Evolutionary conservation across 2,113 vertebrate species (phyloP), one percentile per base, ranked within the genome.

Genomic region (Cyanoliseus patagonus): DNA sequence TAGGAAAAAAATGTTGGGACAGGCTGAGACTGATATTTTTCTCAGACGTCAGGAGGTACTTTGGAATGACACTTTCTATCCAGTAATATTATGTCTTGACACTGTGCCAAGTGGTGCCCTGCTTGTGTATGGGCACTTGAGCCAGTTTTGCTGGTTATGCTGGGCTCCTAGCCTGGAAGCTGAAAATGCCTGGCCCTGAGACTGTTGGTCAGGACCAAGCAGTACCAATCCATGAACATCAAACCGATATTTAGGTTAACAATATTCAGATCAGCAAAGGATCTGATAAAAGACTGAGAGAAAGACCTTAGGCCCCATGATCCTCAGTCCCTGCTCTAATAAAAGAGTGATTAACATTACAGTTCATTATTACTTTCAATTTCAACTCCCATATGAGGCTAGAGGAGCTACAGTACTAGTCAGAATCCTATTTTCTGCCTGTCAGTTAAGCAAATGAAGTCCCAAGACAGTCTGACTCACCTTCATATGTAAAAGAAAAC

Each of bases 361-460:
- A 59, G 83, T 94, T 97, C 94, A 85, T 96, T 93, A 93, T 91
- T 93, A 47, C 75, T 91, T 96, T 91, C 91, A 68, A 77, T 94
- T 94, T 94, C 70, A 94, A 69, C 59, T 94, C 94, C 90, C 94
- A 62, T 66, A 69, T 91, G 94, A 95, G 76, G 19, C 49, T 87
- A 85, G 67, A 80, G 57, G 41, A 95, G 41, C 57, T 84, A 62
- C 53, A 76, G 31, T 73, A 53, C 86, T 69, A 89, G 69, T 86
- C 70, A 95, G 81, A 96, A 93, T 80, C 69, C 57, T 91, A 88
- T 96, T 94, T 96, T 91, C 81, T 95, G 70, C 74, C 83, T 96
- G 91, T 92, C 92, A 94, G 86, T 96, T 94, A 94, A 91, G 63
- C 57, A 96, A 95, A 77, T 93, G 79, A 95, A 91, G 57, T 94